Conservation (phyloP, 2,113 vertebrate genomes). For the Rhabdornis inornatus region DNA sequence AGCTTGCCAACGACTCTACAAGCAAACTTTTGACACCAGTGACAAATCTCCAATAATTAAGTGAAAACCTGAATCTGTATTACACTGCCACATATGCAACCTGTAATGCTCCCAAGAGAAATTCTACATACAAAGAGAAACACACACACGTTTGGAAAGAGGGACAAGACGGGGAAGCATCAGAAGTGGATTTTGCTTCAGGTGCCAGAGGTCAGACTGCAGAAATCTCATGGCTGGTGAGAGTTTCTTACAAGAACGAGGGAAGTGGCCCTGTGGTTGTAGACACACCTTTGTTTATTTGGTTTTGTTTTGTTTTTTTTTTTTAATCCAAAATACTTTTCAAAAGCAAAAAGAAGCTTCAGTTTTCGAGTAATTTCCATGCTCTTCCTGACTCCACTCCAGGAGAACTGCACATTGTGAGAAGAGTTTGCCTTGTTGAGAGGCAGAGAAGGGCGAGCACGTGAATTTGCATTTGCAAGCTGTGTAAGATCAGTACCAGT, state of each 20-base stretch:
- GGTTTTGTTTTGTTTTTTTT: neutral
- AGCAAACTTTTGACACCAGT: neutral
- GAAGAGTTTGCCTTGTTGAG: neutral
- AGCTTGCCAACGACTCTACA: neutral
- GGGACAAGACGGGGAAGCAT: neutral
- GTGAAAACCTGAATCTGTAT: neutral
- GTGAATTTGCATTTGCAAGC: neutral
- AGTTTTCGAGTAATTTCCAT: neutral
- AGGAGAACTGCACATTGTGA: neutral
- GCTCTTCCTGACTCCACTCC: neutral
- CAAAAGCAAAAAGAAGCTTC: neutral
- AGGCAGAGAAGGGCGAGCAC: neutral
- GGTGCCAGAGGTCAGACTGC: neutral
- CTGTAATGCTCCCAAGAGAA: accelerated
- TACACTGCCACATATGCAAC: neutral
- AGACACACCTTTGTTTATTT: too few relatives aligned
- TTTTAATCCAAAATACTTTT: neutral
- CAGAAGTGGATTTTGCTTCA: neutral
- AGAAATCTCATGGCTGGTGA: neutral
- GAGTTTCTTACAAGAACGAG: accelerated
- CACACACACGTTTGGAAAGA: accelerated
- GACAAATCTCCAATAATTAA: neutral
- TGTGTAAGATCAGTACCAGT: neutral
- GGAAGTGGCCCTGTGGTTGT: neutral
- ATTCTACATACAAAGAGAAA: neutral